Percentiles rank a stretch among this genome's conserved stretches.
Evolutionary conservation across 2,797 vertebrate species (phyloP).

Genomic region (Crocodylus rhombifer): DNA sequence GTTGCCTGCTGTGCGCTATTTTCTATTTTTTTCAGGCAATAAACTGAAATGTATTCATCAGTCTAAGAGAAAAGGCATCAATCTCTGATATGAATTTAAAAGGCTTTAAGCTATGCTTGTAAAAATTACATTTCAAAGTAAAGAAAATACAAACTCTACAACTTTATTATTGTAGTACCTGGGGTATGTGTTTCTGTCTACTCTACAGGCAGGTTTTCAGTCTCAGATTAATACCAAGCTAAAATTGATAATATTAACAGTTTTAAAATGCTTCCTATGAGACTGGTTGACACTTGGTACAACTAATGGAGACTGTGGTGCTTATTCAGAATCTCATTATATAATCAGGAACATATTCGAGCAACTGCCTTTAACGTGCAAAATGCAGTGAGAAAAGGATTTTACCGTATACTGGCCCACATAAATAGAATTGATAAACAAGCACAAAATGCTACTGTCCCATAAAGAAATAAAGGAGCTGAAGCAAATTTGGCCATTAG

Average conservation of each 20-base stretch:
- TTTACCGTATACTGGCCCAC: not conserved
- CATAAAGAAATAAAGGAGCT: not conserved
- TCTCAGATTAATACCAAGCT: not conserved
- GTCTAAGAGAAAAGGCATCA: not conserved
- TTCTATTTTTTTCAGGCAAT: not conserved
- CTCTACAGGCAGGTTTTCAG: slow-evolving; percentile 18
- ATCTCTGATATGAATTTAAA: not conserved
- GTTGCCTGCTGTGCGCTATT: rapidly evolving
- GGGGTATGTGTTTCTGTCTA: not conserved
- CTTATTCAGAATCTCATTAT: slow-evolving; percentile 24
- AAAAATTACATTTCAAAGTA: slow-evolving; percentile 15
- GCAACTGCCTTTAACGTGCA: slow-evolving; percentile 25
- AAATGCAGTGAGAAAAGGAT: not conserved
- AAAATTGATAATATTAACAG: not conserved
- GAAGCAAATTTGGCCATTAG: not conserved
- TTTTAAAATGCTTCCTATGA: slow-evolving; percentile 57
- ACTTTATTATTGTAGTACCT: slow-evolving; percentile 4
- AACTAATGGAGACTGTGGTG: slow-evolving; percentile 32
- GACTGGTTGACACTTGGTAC: slow-evolving; percentile 21
- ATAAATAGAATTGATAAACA: slow-evolving; percentile 5
- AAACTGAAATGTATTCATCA: not conserved
- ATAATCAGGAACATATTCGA: slow-evolving; percentile 38
- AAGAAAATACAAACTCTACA: not conserved
- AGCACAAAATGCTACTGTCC: slow-evolving; percentile 45
- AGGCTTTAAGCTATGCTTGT: not conserved